phyloP scores from a whole-genome alignment of 2,113 vertebrate species.

The Pluvialis apricaria region DNA sequence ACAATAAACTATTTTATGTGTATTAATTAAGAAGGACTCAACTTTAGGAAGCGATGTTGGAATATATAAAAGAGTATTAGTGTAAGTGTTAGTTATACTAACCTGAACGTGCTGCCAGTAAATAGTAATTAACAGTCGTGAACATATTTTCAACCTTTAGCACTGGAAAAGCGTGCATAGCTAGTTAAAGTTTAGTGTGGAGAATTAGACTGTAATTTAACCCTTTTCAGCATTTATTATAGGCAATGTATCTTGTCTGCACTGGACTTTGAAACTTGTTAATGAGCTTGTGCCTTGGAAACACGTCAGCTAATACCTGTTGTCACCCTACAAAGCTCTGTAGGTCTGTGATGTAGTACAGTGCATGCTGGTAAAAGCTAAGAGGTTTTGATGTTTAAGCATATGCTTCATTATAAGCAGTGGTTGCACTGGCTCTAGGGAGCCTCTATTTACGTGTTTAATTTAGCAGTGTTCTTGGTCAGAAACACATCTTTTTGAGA shows the following conservation, averaged over 20 bases:
- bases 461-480: not conserved
- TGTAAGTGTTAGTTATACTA: not conserved
- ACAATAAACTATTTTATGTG: not conserved
- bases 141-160: not conserved
- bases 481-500: not conserved
- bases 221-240: not conserved
- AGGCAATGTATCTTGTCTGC: not conserved
- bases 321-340: not conserved
- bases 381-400: not conserved
- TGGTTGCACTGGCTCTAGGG: not conserved
- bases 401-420: not conserved
- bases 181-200: not conserved
- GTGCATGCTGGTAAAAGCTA: not conserved
- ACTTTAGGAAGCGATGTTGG: not conserved
- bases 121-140: not conserved
- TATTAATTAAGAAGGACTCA: not conserved
- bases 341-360: not conserved
- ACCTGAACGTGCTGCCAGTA: not conserved
- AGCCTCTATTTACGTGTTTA: not conserved
- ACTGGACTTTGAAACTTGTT: not conserved
- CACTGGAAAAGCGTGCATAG: not conserved
- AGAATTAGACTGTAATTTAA: not conserved
- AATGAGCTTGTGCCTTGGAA: not conserved
- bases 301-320: not conserved
- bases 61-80: not conserved